These are phyloP conservation scores for Coilia nasus DNA, from an alignment of 2,797 vertebrate genomes.

Conservation along the genomic window DNA sequence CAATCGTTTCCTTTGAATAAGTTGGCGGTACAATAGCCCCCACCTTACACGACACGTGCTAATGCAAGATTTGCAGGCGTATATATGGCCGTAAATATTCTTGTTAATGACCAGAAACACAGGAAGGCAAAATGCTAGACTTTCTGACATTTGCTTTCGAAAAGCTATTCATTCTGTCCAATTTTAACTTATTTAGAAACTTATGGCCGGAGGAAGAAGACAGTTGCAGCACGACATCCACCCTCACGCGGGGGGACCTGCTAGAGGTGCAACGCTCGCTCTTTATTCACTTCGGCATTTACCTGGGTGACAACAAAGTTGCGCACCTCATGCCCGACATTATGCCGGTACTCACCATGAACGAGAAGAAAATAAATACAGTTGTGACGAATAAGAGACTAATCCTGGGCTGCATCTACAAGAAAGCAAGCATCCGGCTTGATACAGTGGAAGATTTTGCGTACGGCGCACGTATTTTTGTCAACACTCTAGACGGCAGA, in stretches of 20 bases:
- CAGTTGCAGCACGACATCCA: slow-evolving; percentile 1
- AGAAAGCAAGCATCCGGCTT: slow-evolving; percentile 84
- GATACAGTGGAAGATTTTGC: slow-evolving; percentile 92
- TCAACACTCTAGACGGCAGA: slow-evolving; percentile 80
- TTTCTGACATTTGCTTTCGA: slow-evolving; percentile 70
- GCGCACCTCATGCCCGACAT: slow-evolving; percentile 96
- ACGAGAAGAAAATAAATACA: slow-evolving; percentile 70
- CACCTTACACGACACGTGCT: slow-evolving; percentile 45
- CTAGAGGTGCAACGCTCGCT: slow-evolving; percentile 90
- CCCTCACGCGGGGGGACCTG: slow-evolving; percentile 81
- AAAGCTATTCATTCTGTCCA: slow-evolving; percentile 80
- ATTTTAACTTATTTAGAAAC: slow-evolving; percentile 69
- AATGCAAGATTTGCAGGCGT: slow-evolving; percentile 46
- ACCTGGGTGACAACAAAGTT: slow-evolving; percentile 88
- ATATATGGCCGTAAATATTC: slow-evolving; percentile 55
- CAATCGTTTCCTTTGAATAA: slow-evolving; percentile 52
- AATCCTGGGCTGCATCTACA: slow-evolving; percentile 83
- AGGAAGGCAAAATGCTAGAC: slow-evolving; percentile 39
- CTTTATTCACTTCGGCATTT: slow-evolving; percentile 92
- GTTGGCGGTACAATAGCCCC: slow-evolving; percentile 46
- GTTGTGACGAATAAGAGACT: slow-evolving; percentile 90
- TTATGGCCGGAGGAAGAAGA: slow-evolving; percentile 42
- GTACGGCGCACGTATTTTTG: slow-evolving; percentile 82
- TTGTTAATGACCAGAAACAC: not conserved
- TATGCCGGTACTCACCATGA: slow-evolving; percentile 78